Conservation (phyloP, 2,888 invertebrate genomes). For the Epirrhoe tristata region DNA sequence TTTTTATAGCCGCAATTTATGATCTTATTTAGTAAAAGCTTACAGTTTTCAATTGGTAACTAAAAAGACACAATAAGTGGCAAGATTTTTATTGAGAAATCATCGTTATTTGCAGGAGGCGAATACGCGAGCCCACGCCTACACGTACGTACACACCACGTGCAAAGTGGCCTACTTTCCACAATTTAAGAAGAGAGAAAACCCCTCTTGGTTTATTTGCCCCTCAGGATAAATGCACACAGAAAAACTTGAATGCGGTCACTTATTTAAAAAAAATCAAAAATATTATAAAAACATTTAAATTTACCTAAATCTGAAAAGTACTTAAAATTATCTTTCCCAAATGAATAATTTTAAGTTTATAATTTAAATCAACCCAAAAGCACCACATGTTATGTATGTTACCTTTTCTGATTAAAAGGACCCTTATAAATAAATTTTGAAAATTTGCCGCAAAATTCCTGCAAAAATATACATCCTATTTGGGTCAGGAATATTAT, state of each 20-base stretch:
- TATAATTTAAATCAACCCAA: conserved; percentile 1
- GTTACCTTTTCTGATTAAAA: conserved; percentile 7
- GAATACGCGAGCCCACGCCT: no score
- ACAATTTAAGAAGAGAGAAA: no score
- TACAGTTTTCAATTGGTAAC: no score
- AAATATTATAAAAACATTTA: background rate
- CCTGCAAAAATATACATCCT: conserved; percentile 3
- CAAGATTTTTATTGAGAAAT: no score
- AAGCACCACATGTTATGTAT: conserved; percentile 13
- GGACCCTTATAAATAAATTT: conserved; percentile 4
- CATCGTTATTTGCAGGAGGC: no score
- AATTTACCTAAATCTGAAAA: background rate
- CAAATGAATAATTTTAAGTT: background rate
- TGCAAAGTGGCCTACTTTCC: no score
- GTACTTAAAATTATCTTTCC: background rate
- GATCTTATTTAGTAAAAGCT: no score
- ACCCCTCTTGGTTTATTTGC: no score
- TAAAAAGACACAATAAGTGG: no score
- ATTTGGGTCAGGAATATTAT: conserved; percentile 32
- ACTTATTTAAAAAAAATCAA: background rate
- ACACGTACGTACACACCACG: no score
- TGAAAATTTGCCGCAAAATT: background rate
- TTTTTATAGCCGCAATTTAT: background rate
- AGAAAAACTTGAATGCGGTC: no score
- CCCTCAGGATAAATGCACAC: no score